Base-by-base conservation (phyloP, 2,113 vertebrate genomes). In the Martes martes region DNA sequence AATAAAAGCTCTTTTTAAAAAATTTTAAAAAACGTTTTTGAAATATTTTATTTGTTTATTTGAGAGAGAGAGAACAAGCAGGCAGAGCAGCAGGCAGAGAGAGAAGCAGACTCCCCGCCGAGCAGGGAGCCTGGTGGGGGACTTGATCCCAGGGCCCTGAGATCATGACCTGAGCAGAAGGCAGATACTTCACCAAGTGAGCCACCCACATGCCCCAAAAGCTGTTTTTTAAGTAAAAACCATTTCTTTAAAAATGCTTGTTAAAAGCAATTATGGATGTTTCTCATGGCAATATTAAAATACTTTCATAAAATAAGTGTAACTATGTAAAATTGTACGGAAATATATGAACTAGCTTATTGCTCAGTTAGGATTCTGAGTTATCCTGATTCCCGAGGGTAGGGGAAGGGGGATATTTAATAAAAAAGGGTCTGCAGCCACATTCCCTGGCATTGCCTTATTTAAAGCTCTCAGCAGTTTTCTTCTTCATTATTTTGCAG, bases 181-280 rank as follows among this genome's bases (percentile, higher is more conserved):
- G 57, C 57, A 59, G 57, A 24, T 23, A 3, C 57, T 59, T 59
- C 23, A 59, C 23, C 23, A 9, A 23, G 21, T 57, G 57, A 24
- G 23, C 21, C 21, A 23, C 23, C 57, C 57, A 24, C 23, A 23
- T 2, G 23, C 57, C 57, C 57, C 57, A 23, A 59, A 59, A 24
- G 23, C 21, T 24, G 8, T 83, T 93, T 71, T 55, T 67, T 39
- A 80, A 91, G 81, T 59, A 82, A 93, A 55, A 86, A 82, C 36
- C 59, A 83, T 69, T 67, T 89, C 28, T 93, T 63, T 95, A 52
- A 67, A 63, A 91, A 89, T 69, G 94, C 52, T 91, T 96, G 81
- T 78, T 73, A 36, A 91, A 78, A 85, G 21, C 74, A 76, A 79
- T 81, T 91, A 80, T 73, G 59, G 65, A 73, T 89, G 39, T 55